A percentile compares a stretch with the other conserved stretches of the same genome.
Conservation (phyloP, 2,888 invertebrate genomes). For the Anagyrus pseudococci region DNA sequence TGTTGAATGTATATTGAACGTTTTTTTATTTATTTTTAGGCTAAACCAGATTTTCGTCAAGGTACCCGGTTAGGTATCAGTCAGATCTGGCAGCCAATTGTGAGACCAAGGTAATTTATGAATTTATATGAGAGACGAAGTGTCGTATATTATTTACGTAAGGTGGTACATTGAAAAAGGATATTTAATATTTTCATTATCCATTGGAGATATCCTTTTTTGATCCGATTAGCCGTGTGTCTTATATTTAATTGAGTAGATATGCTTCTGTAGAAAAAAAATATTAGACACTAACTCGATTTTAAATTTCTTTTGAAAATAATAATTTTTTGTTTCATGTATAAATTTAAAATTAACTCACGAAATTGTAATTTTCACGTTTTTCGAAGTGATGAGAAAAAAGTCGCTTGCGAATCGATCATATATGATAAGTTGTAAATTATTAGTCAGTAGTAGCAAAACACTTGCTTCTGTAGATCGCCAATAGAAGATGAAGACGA, state of each 20-base stretch:
- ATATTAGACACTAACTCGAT: neutral
- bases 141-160: neutral
- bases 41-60: conserved; percentile 73
- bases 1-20: conserved; percentile 9
- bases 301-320: neutral
- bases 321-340: neutral
- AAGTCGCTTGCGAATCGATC: conserved; percentile 9
- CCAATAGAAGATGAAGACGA: conserved; percentile 45
- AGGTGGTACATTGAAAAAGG: neutral
- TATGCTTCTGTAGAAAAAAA: neutral
- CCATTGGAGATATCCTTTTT: no score
- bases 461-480: conserved; percentile 56
- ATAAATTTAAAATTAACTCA: neutral
- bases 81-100: conserved; percentile 69
- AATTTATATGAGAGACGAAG: neutral
- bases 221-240: no score
- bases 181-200: neutral
- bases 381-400: neutral
- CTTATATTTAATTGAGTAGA: no score
- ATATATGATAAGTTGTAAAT: conserved; percentile 26
- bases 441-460: conserved; percentile 50
- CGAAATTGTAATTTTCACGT: neutral
- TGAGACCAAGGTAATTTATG: conserved; percentile 53
- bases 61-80: conserved; percentile 71
- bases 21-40: conserved; percentile 62